These are phyloP conservation scores for Syngnathus scovelli DNA, from an alignment of 2,113 vertebrate genomes.

Conservation along the genomic window DNA sequence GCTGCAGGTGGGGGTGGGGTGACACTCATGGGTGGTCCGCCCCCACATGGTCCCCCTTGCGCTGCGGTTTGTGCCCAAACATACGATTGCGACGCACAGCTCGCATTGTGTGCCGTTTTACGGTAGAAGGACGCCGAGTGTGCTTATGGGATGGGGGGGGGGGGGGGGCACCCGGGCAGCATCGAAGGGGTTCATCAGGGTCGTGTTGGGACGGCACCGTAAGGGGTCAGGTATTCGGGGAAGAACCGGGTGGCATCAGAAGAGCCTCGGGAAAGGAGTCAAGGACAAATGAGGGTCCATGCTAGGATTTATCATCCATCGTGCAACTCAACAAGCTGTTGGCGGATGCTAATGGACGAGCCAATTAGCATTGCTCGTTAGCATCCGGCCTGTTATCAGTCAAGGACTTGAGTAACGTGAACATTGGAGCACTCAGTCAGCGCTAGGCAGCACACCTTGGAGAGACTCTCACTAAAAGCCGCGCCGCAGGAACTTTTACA, in stretches of 20 bases:
- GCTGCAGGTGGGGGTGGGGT: not conserved
- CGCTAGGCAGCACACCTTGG: not conserved
- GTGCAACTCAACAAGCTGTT: not conserved
- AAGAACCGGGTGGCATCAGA: too few species aligned
- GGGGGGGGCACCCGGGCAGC: too few species aligned
- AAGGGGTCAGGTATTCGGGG: not conserved
- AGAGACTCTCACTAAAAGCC: not conserved
- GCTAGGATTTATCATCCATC: not conserved
- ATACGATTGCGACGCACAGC: constrained; percentile 68
- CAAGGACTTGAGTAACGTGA: not conserved
- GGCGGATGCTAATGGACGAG: not conserved
- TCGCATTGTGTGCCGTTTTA: constrained; percentile 58
- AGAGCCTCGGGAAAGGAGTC: too few species aligned
- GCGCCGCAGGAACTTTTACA: constrained; percentile 31
- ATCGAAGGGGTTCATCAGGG: not conserved
- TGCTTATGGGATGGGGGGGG: constrained; percentile 24
- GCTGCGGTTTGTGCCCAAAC: constrained; percentile 67
- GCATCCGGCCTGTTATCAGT: not conserved
- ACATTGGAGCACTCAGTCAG: not conserved
- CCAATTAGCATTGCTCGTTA: not conserved
- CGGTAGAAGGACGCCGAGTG: constrained; percentile 42
- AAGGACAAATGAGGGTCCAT: not conserved
- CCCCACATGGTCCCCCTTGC: constrained; percentile 64
- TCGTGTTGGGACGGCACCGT: too few species aligned
- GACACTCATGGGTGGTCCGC: constrained; percentile 69